Evolutionary conservation across 2,113 vertebrate genomes (phyloP).

Genomic region (Bubo blakistoni): DNA sequence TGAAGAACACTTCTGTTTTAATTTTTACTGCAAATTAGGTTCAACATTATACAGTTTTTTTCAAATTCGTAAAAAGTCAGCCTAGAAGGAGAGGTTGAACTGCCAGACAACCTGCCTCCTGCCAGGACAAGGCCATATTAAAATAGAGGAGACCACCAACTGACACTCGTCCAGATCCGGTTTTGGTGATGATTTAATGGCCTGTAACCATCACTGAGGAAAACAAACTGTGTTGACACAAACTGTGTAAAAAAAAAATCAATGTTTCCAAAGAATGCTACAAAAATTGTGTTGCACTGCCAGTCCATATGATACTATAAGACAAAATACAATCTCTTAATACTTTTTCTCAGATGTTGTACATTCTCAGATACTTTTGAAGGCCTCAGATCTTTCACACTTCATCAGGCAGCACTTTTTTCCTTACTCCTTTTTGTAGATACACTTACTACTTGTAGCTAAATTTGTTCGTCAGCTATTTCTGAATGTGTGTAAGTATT

Average conservation of each 20-base stretch:
- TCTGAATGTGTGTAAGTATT: neutral
- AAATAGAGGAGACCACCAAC: constrained; percentile 49
- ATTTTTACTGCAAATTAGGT: neutral
- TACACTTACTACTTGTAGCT: neutral
- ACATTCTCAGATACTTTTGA: neutral
- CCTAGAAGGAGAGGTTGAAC: constrained; percentile 15
- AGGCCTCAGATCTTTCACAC: neutral
- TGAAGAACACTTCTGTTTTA: neutral
- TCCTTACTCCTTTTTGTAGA: neutral
- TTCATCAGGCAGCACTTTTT: neutral
- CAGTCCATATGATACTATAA: neutral
- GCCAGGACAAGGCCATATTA: constrained; percentile 30
- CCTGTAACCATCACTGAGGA: constrained; percentile 25
- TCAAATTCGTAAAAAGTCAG: neutral
- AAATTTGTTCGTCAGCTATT: neutral
- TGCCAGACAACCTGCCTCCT: constrained; percentile 45
- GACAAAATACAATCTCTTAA: neutral
- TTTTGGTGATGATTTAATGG: constrained; percentile 69
- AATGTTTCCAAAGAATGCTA: neutral
- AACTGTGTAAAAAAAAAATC: neutral
- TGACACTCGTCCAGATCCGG: constrained; percentile 60
- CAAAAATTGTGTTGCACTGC: neutral
- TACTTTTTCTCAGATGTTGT: neutral
- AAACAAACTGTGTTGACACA: constrained; percentile 1
- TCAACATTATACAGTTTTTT: neutral